A percentile compares a stretch with the other conserved stretches of the same genome.
Evolutionary conservation across 2,888 invertebrate species (phyloP).

Genomic region (Xestia sexstrigata): DNA sequence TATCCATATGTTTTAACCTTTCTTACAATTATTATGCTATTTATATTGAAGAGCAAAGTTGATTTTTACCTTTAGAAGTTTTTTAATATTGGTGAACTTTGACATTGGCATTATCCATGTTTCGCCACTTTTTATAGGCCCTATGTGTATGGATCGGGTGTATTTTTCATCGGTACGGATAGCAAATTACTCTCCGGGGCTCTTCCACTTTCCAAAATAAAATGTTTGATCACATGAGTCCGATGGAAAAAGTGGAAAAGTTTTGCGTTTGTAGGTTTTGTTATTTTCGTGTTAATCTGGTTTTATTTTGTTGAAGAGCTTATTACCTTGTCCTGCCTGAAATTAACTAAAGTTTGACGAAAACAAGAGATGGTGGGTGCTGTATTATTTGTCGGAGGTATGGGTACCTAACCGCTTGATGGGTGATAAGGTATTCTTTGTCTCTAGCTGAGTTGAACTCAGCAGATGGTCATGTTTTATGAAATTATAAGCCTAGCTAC

Average conservation of each 20-base stretch:
- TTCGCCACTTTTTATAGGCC: slow-evolving; percentile 58
- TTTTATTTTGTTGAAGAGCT: slow-evolving; percentile 12
- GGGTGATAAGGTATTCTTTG: not conserved
- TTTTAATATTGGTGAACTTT: slow-evolving; percentile 60
- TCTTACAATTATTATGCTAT: slow-evolving; percentile 2
- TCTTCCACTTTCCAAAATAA: slow-evolving; percentile 51
- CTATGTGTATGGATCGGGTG: slow-evolving; percentile 63
- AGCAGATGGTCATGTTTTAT: too few species aligned
- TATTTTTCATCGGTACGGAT: slow-evolving; percentile 70
- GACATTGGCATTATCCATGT: slow-evolving; percentile 63
- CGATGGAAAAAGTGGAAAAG: slow-evolving; percentile 37
- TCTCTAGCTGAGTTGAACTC: too few species aligned
- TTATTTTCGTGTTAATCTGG: slow-evolving; percentile 21
- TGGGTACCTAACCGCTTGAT: not conserved
- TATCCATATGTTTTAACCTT: slow-evolving; percentile 13
- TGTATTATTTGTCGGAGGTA: not conserved
- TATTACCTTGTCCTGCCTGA: not conserved
- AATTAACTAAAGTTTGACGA: not conserved
- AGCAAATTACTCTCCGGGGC: slow-evolving; percentile 65
- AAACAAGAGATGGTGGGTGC: not conserved
- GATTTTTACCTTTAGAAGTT: slow-evolving; percentile 10
- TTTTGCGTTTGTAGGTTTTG: slow-evolving; percentile 21
- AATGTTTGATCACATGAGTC: slow-evolving; percentile 54
- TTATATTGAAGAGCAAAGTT: slow-evolving; percentile 9
- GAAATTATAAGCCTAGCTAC: too few species aligned